Base-by-base conservation (phyloP, 2,888 invertebrate genomes). In the Hyposoter didymator region DNA sequence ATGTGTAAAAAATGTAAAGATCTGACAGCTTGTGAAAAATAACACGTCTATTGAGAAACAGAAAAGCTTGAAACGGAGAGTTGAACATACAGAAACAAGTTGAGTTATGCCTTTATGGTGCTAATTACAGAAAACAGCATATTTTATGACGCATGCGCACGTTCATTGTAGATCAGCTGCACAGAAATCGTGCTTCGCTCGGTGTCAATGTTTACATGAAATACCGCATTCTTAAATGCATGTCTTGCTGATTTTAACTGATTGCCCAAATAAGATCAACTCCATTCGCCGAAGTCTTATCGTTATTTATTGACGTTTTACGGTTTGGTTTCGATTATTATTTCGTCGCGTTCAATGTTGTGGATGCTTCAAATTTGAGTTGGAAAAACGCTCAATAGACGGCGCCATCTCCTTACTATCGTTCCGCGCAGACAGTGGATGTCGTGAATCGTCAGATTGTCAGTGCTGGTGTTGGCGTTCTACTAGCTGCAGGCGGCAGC, bases 141-240 rank as follows among this genome's bases (percentile, higher is more conserved):
- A 47, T n/a, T 19, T 19, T 2, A 39, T 10, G 14, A 47, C 83
- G 69, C 78, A 83, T 74, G 83, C 83, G 78, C 78, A 22, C 3
- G 73, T 35, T 45, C 28, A 22, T 43, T 35, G 32, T 28, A 17
- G 22, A 75, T 75, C 84, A 84, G 84, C 79, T 84, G 84, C 22
- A 66, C 55, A 35, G 43, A 75, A 59, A 79, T 73, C 22, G 64
- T 19, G n/a, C 64, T 28, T 35, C 6, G 7, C 28, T 59, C 8
- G n/a, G n/a, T 59, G 14, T 59, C 28, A 28, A 59, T 59, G 59
- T 59, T 59, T 28, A 59, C 59, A 59, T 14, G 10, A 28, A 59
- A 59, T 59, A 28, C 28, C 14, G 14, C 14, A 1, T 59, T 59
- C n/a, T 22, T 59, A 5, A 10, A 28, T 12, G 3, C 1, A 59